Conservation (phyloP, 2,797 vertebrate species). For the Pterois miles region DNA sequence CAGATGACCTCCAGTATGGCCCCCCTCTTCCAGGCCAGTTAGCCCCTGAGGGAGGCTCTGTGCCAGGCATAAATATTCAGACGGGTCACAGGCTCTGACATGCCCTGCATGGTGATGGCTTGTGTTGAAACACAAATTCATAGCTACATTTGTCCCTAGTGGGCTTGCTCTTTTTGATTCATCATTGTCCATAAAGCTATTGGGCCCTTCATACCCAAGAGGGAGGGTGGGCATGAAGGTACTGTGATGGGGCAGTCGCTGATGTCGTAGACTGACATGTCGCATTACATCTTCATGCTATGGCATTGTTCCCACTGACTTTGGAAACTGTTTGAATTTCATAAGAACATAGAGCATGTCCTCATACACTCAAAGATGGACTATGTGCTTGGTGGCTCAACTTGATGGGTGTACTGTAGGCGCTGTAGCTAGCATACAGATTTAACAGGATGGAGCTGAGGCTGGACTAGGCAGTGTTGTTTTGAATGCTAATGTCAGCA, state of each 20-base stretch:
- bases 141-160: constrained; percentile 41
- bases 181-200: constrained; percentile 33
- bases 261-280: constrained; percentile 28
- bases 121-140: constrained; percentile 57
- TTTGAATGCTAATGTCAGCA: not conserved
- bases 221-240: not conserved
- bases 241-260: constrained; percentile 1
- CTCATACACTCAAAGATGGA: not conserved
- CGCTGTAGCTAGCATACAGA: not conserved
- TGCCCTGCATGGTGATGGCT: constrained; percentile 57
- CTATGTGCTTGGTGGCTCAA: not conserved
- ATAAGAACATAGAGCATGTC: not conserved
- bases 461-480: not conserved
- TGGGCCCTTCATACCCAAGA: not conserved
- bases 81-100: constrained; percentile 36
- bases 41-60: constrained; percentile 57
- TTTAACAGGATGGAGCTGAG: constrained; percentile 1
- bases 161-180: constrained; percentile 43
- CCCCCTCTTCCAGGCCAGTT: constrained; percentile 32
- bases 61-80: constrained; percentile 69
- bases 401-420: not conserved
- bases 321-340: constrained; percentile 10
- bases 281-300: constrained; percentile 14
- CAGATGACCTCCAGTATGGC: constrained; percentile 58
- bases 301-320: constrained; percentile 16